Evolutionary conservation across 2,888 invertebrate species (phyloP).

Genomic region (Therioaphis trifolii): DNA sequence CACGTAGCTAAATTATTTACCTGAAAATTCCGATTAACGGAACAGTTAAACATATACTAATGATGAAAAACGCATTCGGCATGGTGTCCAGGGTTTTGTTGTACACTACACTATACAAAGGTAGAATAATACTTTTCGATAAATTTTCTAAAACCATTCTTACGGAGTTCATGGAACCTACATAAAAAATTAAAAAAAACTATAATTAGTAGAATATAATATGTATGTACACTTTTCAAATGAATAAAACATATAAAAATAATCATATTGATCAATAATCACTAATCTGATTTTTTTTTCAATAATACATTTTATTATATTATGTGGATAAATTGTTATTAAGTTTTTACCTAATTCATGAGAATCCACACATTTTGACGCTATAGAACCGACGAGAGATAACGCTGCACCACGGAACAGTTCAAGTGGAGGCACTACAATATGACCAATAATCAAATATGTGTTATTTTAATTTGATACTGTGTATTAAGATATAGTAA

Average conservation of each 20-base stretch:
- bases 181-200: too few species aligned
- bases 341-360: conserved; percentile 62
- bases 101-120: conserved; percentile 62
- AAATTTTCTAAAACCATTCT: conserved; percentile 52
- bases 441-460: background rate
- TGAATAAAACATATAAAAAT: too few species aligned
- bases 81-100: conserved; percentile 49
- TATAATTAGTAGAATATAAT: too few species aligned
- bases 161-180: conserved; percentile 56
- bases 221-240: background rate
- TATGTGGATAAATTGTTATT: background rate
- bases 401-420: conserved; percentile 62
- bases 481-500: too few species aligned
- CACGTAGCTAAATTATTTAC: conserved; percentile 11
- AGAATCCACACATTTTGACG: conserved; percentile 63
- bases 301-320: background rate
- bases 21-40: conserved; percentile 36
- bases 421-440: conserved; percentile 63
- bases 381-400: conserved; percentile 58
- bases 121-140: conserved; percentile 43
- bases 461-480: too few species aligned
- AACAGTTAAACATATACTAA: conserved; percentile 55
- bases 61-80: conserved; percentile 62
- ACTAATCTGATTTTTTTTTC: background rate
- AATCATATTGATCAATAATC: background rate